Conservation (phyloP, 1,140 invertebrate genomes). For the Ostrea edulis region DNA sequence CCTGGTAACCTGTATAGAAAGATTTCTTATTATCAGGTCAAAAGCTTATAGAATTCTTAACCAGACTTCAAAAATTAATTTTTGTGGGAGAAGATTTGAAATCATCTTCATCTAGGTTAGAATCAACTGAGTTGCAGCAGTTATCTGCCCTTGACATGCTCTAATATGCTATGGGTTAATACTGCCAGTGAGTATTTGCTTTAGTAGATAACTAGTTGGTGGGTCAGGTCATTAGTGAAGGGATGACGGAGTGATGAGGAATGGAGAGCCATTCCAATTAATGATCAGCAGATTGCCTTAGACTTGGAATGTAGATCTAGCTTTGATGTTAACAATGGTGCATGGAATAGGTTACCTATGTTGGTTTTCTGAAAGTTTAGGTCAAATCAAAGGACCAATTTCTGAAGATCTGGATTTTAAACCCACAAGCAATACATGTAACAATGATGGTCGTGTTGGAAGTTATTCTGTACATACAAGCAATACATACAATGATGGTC, state of each 20-base stretch:
- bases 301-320: not conserved
- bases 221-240: not conserved
- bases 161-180: not conserved
- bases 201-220: not conserved
- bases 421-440: too few relatives aligned
- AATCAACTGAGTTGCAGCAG: not conserved
- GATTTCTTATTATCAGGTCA: not conserved
- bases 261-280: not conserved
- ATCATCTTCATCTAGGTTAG: not conserved
- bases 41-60: not conserved
- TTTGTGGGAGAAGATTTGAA: not conserved
- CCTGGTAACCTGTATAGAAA: not conserved
- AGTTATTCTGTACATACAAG: too few relatives aligned
- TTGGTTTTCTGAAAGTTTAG: too few relatives aligned
- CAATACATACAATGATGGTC: too few relatives aligned
- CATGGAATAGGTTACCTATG: too few relatives aligned
- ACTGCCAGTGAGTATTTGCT: not conserved
- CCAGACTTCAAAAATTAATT: not conserved
- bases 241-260: constrained; percentile 14
- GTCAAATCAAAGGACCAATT: too few relatives aligned
- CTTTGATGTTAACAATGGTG: not conserved
- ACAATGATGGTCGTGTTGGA: too few relatives aligned
- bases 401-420: too few relatives aligned
- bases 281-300: not conserved
- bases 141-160: constrained; percentile 12